A percentile compares a stretch with the other conserved stretches of the same genome.
These are phyloP conservation scores for Crenichthys baileyi DNA, from an alignment of 2,797 vertebrate species.

Conservation along the genomic window DNA sequence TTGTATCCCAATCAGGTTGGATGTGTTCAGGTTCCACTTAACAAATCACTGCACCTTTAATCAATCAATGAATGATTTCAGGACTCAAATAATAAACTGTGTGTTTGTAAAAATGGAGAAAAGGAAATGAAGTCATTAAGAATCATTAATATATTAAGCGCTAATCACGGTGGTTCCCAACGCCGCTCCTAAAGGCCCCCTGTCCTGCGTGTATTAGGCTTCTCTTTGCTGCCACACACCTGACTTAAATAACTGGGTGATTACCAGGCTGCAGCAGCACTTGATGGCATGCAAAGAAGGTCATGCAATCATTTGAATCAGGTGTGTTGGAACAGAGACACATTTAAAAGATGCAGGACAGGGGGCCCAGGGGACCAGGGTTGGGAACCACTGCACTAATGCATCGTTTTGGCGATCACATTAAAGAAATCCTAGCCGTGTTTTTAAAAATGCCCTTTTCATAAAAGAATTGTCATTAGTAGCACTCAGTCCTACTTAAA, in stretches of 20 bases:
- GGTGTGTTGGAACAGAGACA: too few relatives aligned
- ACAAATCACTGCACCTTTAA: conserved; percentile 23
- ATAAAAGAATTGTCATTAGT: neutral
- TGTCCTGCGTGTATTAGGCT: too few relatives aligned
- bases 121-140: neutral
- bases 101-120: neutral
- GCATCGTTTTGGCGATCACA: neutral
- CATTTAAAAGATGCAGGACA: too few relatives aligned
- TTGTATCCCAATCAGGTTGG: conserved; percentile 11
- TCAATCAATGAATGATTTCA: neutral
- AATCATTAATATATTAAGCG: neutral
- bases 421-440: neutral
- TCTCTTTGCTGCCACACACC: too few relatives aligned
- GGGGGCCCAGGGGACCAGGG: too few relatives aligned
- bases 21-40: conserved; percentile 39
- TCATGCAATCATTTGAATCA: too few relatives aligned
- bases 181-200: too few relatives aligned
- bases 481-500: neutral
- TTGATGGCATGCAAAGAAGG: too few relatives aligned
- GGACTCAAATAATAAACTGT: neutral
- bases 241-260: too few relatives aligned
- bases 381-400: neutral
- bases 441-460: neutral
- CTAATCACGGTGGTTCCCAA: neutral
- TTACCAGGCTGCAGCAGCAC: too few relatives aligned